Conservation (phyloP, 2,888 invertebrate genomes). For the Aethes cnicana region DNA sequence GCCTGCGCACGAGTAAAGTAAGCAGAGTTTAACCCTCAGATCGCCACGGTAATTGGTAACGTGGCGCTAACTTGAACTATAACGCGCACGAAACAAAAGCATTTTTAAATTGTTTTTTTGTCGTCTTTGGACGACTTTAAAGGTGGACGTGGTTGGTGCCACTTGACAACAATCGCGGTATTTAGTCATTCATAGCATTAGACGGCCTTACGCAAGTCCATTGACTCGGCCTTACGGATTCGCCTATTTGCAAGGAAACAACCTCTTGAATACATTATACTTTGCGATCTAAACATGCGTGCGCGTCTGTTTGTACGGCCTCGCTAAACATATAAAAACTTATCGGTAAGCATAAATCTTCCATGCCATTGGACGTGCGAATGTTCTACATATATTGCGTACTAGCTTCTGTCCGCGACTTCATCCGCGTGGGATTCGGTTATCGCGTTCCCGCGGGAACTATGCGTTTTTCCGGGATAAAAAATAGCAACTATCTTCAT, state of each 20-base stretch:
- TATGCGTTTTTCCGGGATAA: too few species aligned
- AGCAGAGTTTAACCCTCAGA: too few species aligned
- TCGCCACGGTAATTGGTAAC: too few species aligned
- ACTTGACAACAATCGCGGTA: constrained; percentile 21
- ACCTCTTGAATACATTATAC: constrained; percentile 27
- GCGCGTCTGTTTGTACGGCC: constrained; percentile 9
- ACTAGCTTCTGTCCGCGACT: too few species aligned
- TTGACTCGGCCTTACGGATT: constrained; percentile 24
- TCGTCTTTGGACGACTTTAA: too few species aligned
- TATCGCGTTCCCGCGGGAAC: too few species aligned
- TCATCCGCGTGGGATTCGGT: too few species aligned
- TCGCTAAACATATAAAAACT: constrained; percentile 10
- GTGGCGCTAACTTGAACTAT: too few species aligned
- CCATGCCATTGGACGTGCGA: background rate
- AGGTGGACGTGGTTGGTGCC: constrained; percentile 2
- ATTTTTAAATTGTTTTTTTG: too few species aligned
- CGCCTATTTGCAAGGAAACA: constrained; percentile 27
- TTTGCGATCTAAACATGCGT: background rate
- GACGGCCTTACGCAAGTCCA: constrained; percentile 26
- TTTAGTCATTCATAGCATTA: constrained; percentile 23
- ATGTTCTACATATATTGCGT: background rate
- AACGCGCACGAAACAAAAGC: too few species aligned
- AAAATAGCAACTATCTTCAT: too few species aligned
- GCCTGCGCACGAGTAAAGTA: too few species aligned
- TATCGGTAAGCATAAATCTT: constrained; percentile 20